phyloP scores from a whole-genome alignment of 2,888 invertebrate genomes.

The Nomada fabriciana region DNA sequence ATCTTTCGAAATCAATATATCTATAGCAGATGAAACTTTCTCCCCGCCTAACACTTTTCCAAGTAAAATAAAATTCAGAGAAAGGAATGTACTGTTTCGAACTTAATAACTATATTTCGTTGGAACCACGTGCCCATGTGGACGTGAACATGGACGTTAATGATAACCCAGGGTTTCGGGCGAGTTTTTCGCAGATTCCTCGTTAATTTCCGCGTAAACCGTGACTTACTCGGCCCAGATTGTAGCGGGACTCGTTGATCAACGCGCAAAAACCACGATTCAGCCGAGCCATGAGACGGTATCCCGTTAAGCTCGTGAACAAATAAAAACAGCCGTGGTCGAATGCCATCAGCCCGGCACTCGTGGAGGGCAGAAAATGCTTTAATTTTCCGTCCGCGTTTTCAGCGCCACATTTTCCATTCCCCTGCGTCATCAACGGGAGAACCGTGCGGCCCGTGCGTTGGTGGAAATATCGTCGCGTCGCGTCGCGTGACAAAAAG shows the following conservation, averaged over 20 bases:
- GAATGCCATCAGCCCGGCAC: slow-evolving; percentile 21
- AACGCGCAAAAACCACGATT: slow-evolving; percentile 24
- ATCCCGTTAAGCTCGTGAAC: slow-evolving; percentile 13
- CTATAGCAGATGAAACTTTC: no score
- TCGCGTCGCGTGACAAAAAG: slow-evolving; percentile 17
- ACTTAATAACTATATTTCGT: slow-evolving; percentile 11
- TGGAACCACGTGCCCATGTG: not conserved
- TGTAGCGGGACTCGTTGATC: slow-evolving; percentile 34
- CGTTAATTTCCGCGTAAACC: slow-evolving; percentile 44
- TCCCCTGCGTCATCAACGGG: slow-evolving; percentile 34
- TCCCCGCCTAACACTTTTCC: no score
- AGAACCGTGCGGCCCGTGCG: not conserved
- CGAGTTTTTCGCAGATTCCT: slow-evolving; percentile 6
- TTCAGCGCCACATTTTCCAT: slow-evolving; percentile 19
- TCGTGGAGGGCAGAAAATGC: slow-evolving; percentile 25
- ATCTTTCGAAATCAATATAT: no score
- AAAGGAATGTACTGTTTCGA: not conserved
- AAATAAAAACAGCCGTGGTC: slow-evolving; percentile 20
- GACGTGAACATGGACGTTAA: slow-evolving; percentile 11
- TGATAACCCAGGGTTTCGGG: slow-evolving; percentile 12
- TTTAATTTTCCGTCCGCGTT: slow-evolving; percentile 40
- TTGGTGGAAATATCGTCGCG: slow-evolving; percentile 9
- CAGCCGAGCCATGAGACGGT: not conserved
- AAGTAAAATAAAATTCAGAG: not conserved
- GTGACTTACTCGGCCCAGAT: slow-evolving; percentile 11